Evolutionary conservation across 2,797 vertebrate species (phyloP), one percentile per base, ranked within the genome.

Genomic region (Sandelia bainsii): DNA sequence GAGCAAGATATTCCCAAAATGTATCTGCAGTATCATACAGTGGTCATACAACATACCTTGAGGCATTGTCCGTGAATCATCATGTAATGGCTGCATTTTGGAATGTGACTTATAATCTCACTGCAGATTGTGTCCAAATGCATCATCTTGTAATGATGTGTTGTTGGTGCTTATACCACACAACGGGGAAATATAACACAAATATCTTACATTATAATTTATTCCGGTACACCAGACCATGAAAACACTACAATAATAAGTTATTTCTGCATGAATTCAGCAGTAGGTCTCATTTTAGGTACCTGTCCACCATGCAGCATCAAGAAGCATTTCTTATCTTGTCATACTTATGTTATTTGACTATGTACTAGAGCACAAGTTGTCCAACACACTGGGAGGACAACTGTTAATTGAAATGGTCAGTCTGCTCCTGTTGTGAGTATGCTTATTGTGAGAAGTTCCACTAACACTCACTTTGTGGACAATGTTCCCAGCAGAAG

Each of bases 41-140:
- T 44, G 60, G 6, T 48, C 65, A 62, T 32, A 22, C 32, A 42
- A 22, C 5, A 6, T 14, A 42, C 63, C 42, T 39, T 3, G 23
- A 65, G 27, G 17, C 42, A 3, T 10, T 12, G 48, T 58, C 56
- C 69, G 72, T 75, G 45, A 62, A 75, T 82, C 62, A 70, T 49
- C 16, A 32, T 54, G 60, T 25, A 48, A 73, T 20, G 1, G 72
- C 50, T 48, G n/a, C 70, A 27, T 61, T 80, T 62, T 63, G 40
- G 50, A 78, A 60, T 11, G 20, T 69, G 75, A 85, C 71, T 59
- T 80, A 69, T 79, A 48, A 48, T 60, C 58, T 77, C 42, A 25
- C 73, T 10, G 20, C 64, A 58, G 45, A 49, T 49, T 14, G 34
- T 25, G 50, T 70, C 39, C 42, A 54, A 25, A 62, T 77, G 53